Evolutionary conservation across 2,113 vertebrate species (phyloP), one percentile per base, ranked within the genome.

Genomic region (Serinus canaria): DNA sequence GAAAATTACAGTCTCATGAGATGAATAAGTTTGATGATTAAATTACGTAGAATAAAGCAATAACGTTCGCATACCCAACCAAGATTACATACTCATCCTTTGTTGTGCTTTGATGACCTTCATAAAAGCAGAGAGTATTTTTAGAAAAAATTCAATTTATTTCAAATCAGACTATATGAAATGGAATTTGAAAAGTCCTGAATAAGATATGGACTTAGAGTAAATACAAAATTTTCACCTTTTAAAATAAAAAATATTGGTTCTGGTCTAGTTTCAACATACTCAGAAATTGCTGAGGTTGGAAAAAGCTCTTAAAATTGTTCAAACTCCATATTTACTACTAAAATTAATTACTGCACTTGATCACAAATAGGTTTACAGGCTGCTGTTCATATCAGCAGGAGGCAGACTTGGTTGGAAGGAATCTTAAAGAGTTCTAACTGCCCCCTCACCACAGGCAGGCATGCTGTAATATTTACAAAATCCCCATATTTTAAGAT

Each of bases 11-110:
- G 90, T 98, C 98, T 98, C 98, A 87, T 91, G 98, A 98, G 98
- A 97, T 97, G 97, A 98, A 98, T 98, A 98, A 97, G 96, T 96
- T 97, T 97, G 97, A 97, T 98, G 98, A 98, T 98, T 98, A 98
- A 98, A 98, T 98, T 98, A 97, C 76, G 4, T 94, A 97, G 97
- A 98, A 98, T 98, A 97, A 98, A 98, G 97, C 97, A 98, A 97
- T 98, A 98, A 96, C 96, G 97, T 97, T 94, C 93, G 58, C 76
- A 93, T 60, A 88, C 16, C 53, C 25, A 93, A 74, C 63, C 37
- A 87, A 76, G 81, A 95, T 93, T 74, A 78, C 94, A 79, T 84
- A 83, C 39, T 93, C 37, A 70, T 96, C 67, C 64, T 94, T 95
- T 95, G 68, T 79, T 91, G 62, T 86, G 49, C 56, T 94, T 97